Base-by-base conservation (phyloP, 2,113 vertebrate genomes). In the Sinocyclocheilus maitianheensis region DNA sequence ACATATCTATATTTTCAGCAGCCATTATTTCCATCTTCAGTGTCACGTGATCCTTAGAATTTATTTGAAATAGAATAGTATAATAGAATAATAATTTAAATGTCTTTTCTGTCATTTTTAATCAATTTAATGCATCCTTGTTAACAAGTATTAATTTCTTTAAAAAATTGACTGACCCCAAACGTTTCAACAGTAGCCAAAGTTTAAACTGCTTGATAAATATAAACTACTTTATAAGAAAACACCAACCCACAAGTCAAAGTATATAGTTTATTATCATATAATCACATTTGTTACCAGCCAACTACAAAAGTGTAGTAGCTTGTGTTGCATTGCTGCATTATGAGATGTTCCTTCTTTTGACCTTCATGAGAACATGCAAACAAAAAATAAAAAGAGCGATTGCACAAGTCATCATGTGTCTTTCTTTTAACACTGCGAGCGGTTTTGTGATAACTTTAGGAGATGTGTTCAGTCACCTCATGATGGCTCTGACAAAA, bases 391-490 rank as follows among this genome's bases (percentile, higher is more conserved):
- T 37, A 51, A 83, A 78, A 74, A 78, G 20, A 83, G 37, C 75
- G 67, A 91, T 91, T 90, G 90, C 88, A 90, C 90, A 62, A 81
- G 76, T 77, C 63, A 84, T 81, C 65, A 63, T 69, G 84, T 87
- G 22, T 89, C 80, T 88, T 84, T 88, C 85, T 89, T 85, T 90
- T 81, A 91, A 91, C 89, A 89, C 88, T 90, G 87, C 65, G 13
- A 81, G 74, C 18, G 67, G 48, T 51, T 72, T 88, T 74, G 18
- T 34, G 48, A 83, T 78, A 88, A 84, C 55, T 75, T 89, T 77
- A 88, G 81, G 72, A 76, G 69, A 53, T 62, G 63, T 74, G 74
- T 82, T 65, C 81, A 55, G 84, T 48, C 77, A 84, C 46, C 87
- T 80, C 16, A 62, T 48, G 67, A 51, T 13, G 48, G 46, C 46